Base-by-base conservation (phyloP, 2,888 invertebrate genomes). In the Tachina grossa region DNA sequence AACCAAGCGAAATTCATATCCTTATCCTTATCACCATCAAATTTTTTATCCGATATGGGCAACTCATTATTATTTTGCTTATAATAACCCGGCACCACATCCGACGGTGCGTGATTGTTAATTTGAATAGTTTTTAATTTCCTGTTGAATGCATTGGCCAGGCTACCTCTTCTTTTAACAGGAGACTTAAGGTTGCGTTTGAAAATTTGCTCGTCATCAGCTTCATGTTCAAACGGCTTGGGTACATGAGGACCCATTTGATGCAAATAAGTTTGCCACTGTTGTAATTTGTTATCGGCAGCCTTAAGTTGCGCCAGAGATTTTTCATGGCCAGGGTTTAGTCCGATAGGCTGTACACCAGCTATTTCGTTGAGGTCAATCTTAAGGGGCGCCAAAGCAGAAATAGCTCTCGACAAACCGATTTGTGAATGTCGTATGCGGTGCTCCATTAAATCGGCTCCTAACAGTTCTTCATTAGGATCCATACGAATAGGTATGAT, bases 391-490 rank as follows among this genome's bases (percentile, higher is more conserved):
- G 95, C 94, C 57, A 96, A 92, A 0, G 96, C 96, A 0, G 96
- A 96, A 68, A 96, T 94, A 0, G 96, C 96, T 65, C 96, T 93
- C 0, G 96, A 96, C 0, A 96, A 94, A 0, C 96, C 96, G 72
- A 95, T 92, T 89, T 93, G 92, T 3, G 91, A 89, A 90, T 97
- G 97, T 65, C 96, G 94, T 61, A 98, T 95, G 87, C 95, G 94
- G 91, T 98, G 98, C 90, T 98, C 98, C 3, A 96, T 96, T 47
- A 98, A 93, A 93, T 98, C 98, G 0, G 98, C 98, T 0, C 98
- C 98, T 14, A 98, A 93, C 63, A 97, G 93, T 92, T 98, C 98
- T 71, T 97, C 96, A 89, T 97, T 95, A 0, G 96, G 95, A 78
- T 95, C 95, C 97, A 98, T 97, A 14, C 98, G 94, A 84, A 98